These are phyloP conservation scores for Trachelus stipa DNA, from an alignment of 2,888 invertebrate species.

Conservation along the genomic window DNA sequence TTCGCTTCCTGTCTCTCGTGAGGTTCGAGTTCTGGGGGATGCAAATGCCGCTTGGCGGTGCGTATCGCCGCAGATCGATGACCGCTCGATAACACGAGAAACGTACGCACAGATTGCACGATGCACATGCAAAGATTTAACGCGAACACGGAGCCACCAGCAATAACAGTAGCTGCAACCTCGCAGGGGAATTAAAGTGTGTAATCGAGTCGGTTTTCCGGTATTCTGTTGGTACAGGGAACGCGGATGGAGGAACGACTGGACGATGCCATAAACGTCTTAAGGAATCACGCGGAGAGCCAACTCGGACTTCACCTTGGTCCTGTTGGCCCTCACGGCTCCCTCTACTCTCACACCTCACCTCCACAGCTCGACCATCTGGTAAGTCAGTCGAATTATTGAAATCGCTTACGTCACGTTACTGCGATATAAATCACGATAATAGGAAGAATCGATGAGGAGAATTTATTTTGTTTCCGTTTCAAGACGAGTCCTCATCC, in stretches of 20 bases:
- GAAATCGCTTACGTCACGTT: too few species aligned
- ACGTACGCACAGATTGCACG: too few species aligned
- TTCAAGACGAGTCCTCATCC: constrained; percentile 66
- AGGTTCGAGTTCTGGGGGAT: too few species aligned
- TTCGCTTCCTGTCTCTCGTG: too few species aligned
- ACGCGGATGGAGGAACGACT: constrained; percentile 94
- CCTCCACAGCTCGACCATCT: constrained; percentile 70
- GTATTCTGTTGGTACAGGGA: constrained; percentile 73
- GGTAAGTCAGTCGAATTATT: constrained; percentile 47
- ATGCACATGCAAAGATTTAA: too few species aligned
- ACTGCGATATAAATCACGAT: too few species aligned
- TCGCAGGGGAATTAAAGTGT: constrained; percentile 31
- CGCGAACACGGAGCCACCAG: not conserved
- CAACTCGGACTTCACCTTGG: constrained; percentile 71
- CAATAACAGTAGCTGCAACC: too few species aligned
- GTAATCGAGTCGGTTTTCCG: constrained; percentile 56
- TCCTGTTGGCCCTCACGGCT: constrained; percentile 68
- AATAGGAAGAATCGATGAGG: too few species aligned
- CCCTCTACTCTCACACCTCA: constrained; percentile 69
- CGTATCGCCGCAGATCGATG: too few species aligned
- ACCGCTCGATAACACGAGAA: too few species aligned
- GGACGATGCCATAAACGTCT: constrained; percentile 95
- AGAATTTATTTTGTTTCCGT: not conserved
- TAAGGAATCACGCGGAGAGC: constrained; percentile 94
- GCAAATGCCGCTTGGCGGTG: too few species aligned